These are phyloP conservation scores for Lymantria dispar DNA, from an alignment of 2,888 invertebrate species.

Conservation along the genomic window DNA sequence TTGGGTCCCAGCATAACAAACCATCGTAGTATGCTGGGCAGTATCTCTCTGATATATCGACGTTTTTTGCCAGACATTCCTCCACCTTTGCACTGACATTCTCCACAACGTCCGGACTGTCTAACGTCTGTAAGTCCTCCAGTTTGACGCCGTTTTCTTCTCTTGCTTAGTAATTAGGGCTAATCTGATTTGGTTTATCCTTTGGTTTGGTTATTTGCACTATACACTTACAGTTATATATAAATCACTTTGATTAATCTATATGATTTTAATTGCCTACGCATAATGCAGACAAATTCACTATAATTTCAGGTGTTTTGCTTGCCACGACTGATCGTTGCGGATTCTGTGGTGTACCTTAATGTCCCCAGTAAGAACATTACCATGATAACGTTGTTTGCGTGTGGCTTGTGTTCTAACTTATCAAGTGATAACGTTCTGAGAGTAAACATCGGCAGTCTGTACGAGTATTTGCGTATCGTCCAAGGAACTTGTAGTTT, in stretches of 20 bases:
- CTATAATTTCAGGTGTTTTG: conserved; percentile 48
- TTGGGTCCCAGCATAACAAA: conserved; percentile 92
- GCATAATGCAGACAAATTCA: conserved; percentile 17
- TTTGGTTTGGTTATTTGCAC: conserved; percentile 45
- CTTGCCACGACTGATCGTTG: conserved; percentile 44
- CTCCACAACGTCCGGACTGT: conserved; percentile 58
- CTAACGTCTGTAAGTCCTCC: conserved; percentile 75
- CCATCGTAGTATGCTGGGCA: conserved; percentile 89
- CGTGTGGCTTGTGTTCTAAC: conserved; percentile 76
- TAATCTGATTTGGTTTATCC: conserved; percentile 46
- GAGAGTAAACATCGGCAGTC: conserved; percentile 74
- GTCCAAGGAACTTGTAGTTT: conserved; percentile 63
- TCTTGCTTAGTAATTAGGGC: conserved; percentile 43
- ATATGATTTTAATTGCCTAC: conserved; percentile 44
- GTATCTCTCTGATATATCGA: conserved; percentile 49
- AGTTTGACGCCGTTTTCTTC: conserved; percentile 57
- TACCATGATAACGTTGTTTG: conserved; percentile 79
- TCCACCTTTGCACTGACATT: conserved; percentile 60
- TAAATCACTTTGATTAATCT: conserved; percentile 38
- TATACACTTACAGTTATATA: conserved; percentile 38
- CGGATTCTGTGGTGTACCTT: conserved; percentile 63
- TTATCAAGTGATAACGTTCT: conserved; percentile 78
- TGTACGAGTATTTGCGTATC: conserved; percentile 73
- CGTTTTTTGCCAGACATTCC: conserved; percentile 60
- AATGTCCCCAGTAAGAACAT: conserved; percentile 62